Conservation (phyloP, 2,113 vertebrate species). For the Sinocyclocheilus grahami region DNA sequence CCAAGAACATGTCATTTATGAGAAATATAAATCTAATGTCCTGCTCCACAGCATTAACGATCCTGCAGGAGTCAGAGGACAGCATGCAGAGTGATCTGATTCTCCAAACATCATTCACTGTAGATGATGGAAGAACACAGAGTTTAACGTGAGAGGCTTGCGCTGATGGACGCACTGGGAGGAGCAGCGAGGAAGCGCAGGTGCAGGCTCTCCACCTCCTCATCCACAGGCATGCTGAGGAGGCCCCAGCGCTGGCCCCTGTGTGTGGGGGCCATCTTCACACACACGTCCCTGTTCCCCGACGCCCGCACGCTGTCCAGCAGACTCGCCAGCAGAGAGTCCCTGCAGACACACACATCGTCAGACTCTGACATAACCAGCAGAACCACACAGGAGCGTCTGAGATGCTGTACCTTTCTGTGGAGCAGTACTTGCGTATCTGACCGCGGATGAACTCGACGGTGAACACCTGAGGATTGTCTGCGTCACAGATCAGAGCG, state of each 20-base stretch:
- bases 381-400: neutral
- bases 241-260: constrained; percentile 96
- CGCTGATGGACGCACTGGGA: constrained; percentile 82
- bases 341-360: constrained; percentile 73
- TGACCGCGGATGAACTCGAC: constrained; percentile 98
- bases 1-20: no score
- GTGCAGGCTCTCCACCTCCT: constrained; percentile 95
- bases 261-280: constrained; percentile 93
- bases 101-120: no score
- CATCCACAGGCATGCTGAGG: constrained; percentile 96
- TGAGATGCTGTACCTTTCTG: constrained; percentile 74
- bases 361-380: neutral
- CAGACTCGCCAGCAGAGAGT: constrained; percentile 93
- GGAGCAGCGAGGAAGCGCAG: constrained; percentile 92
- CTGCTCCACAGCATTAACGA: no score
- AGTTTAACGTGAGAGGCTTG: no score
- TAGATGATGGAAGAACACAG: no score
- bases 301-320: constrained; percentile 96
- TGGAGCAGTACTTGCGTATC: constrained; percentile 93
- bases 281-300: constrained; percentile 96
- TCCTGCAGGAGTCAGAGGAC: no score
- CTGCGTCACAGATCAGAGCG: constrained; percentile 91
- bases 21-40: no score
- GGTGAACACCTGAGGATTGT: constrained; percentile 96
- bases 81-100: no score